Evolutionary conservation across 2,888 invertebrate species (phyloP).

Genomic region (Aporophyla nigra): DNA sequence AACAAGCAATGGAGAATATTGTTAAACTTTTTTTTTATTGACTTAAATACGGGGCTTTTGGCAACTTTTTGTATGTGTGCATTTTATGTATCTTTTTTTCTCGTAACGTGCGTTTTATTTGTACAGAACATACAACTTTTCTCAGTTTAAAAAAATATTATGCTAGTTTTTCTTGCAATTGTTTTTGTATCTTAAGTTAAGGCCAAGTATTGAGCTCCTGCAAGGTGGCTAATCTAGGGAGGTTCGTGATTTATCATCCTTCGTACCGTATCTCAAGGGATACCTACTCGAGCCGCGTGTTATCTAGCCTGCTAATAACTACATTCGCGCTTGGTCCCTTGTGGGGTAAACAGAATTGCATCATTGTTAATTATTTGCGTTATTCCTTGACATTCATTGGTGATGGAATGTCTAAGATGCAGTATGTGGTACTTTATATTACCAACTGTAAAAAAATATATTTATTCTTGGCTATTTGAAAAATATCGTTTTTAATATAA

Average conservation of each 20-base stretch:
- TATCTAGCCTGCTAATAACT: slow-evolving; percentile 29
- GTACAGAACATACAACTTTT: no score
- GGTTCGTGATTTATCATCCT: slow-evolving; percentile 44
- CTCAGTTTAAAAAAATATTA: no score
- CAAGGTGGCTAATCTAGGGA: slow-evolving; percentile 20
- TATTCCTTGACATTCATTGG: slow-evolving; percentile 14
- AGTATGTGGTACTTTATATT: neutral
- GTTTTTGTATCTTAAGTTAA: neutral
- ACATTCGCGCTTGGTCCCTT: slow-evolving; percentile 15
- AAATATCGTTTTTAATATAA: no score
- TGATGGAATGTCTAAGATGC: neutral
- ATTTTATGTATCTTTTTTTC: no score
- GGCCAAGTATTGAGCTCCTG: slow-evolving; percentile 1
- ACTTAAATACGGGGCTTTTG: no score
- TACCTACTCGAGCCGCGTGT: slow-evolving; percentile 23
- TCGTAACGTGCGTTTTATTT: no score
- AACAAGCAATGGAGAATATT: no score
- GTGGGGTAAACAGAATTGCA: slow-evolving; percentile 8
- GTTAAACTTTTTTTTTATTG: no score
- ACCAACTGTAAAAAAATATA: neutral
- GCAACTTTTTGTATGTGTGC: no score
- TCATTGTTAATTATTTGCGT: slow-evolving; percentile 29
- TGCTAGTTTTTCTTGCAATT: neutral
- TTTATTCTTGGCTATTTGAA: neutral
- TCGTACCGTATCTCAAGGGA: slow-evolving; percentile 22